A percentile compares a stretch with the other conserved stretches of the same genome.
Evolutionary conservation across 2,113 vertebrate genomes (phyloP).

Genomic region (Apeltes quadracus): DNA sequence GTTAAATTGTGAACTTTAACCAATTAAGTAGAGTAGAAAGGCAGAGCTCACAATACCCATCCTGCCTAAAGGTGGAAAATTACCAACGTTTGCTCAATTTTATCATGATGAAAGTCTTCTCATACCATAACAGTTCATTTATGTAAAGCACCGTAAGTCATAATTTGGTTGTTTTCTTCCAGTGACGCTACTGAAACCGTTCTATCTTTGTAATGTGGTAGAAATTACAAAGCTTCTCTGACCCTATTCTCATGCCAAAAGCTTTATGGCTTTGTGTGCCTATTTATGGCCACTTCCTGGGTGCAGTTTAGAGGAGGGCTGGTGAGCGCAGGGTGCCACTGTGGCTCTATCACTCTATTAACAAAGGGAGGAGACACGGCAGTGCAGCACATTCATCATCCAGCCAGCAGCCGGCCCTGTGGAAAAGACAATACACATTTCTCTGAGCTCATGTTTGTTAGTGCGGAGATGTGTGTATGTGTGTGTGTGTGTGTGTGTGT

Average conservation of each 20-base stretch:
- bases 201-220: conserved; percentile 33
- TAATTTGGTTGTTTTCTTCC: conserved; percentile 17
- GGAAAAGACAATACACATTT: conserved; percentile 62
- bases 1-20: conserved; percentile 42
- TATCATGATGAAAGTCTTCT: conserved; percentile 15
- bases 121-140: not conserved
- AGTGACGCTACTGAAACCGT: not conserved
- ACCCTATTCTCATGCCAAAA: conserved; percentile 51
- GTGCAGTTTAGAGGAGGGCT: conserved; percentile 40
- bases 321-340: conserved; percentile 49
- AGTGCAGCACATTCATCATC: conserved; percentile 74
- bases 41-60: conserved; percentile 24
- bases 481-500: conserved; percentile 37
- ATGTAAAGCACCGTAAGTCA: conserved; percentile 5
- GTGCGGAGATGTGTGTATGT: conserved; percentile 25
- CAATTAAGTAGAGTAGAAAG: conserved; percentile 38
- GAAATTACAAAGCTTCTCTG: conserved; percentile 49
- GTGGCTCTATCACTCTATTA: conserved; percentile 74
- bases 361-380: conserved; percentile 69
- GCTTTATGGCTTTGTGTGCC: conserved; percentile 50
- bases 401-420: conserved; percentile 53
- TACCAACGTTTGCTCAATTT: not conserved
- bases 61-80: conserved; percentile 22
- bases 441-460: conserved; percentile 53
- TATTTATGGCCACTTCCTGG: conserved; percentile 70